Evolutionary conservation across 1,140 invertebrate species (phyloP).

Genomic region (Apis laboriosa): DNA sequence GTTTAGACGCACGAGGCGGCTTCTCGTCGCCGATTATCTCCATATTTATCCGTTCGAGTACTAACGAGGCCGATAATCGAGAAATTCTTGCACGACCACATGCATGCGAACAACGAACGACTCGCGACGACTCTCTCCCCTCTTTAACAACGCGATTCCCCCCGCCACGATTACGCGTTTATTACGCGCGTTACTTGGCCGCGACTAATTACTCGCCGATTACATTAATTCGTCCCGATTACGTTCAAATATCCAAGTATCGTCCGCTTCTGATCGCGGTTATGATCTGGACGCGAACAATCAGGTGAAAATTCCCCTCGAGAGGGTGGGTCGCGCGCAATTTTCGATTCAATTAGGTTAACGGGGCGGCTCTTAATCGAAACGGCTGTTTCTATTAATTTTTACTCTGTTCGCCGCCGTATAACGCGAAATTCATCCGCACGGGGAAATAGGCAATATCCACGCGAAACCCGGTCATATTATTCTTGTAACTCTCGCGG

Average conservation of each 20-base stretch:
- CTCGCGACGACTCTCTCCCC: neutral
- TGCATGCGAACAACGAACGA: neutral
- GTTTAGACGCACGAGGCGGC: neutral
- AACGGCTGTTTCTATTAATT: neutral
- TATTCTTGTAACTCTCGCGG: neutral
- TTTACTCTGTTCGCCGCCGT: neutral
- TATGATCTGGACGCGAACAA: neutral
- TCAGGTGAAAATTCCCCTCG: neutral
- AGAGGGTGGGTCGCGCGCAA: neutral
- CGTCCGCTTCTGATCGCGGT: neutral
- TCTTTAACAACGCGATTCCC: slow-evolving; percentile 7
- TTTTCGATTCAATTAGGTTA: slow-evolving; percentile 27
- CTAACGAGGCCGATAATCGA: slow-evolving; percentile 37
- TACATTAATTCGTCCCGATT: neutral
- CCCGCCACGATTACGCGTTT: slow-evolving; percentile 26
- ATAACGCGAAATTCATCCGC: no score
- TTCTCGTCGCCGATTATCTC: slow-evolving; percentile 31
- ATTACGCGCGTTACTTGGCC: neutral
- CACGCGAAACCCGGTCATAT: neutral
- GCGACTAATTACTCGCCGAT: slow-evolving; percentile 17
- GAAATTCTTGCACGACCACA: slow-evolving; percentile 23
- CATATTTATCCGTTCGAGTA: neutral
- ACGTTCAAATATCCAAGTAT: slow-evolving; percentile 6
- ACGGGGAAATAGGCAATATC: no score
- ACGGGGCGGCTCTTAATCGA: neutral